Conservation (phyloP, 2,888 invertebrate genomes). For the Icerya purchasi region DNA sequence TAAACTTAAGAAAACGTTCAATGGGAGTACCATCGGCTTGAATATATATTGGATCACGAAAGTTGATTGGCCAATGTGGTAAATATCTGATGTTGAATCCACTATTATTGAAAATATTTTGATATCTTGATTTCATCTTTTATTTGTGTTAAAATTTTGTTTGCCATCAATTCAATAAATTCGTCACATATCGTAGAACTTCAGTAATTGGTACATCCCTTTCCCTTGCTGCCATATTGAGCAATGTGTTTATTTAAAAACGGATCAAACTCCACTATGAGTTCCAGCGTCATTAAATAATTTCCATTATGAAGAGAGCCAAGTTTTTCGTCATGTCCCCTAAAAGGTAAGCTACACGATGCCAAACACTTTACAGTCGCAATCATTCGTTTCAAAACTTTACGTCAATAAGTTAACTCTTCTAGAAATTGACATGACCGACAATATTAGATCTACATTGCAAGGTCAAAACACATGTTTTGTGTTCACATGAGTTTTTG, state of each 20-base stretch:
- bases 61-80: conserved; percentile 19
- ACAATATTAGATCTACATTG: no score
- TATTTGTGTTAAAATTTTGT: conserved; percentile 1
- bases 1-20: conserved; percentile 22
- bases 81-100: conserved; percentile 13
- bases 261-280: conserved; percentile 8
- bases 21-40: conserved; percentile 17
- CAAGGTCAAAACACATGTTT: no score
- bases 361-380: conserved; percentile 9
- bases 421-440: conserved; percentile 8
- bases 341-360: conserved; percentile 6
- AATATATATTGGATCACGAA: conserved; percentile 21
- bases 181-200: conserved; percentile 8
- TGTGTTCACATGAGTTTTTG: no score
- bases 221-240: conserved; percentile 5
- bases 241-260: conserved; percentile 10
- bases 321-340: conserved; percentile 10
- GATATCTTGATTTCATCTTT: conserved; percentile 6
- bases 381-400: conserved; percentile 6
- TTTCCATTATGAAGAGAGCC: conserved; percentile 9
- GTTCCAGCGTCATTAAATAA: conserved; percentile 11
- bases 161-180: conserved; percentile 10
- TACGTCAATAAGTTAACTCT: conserved; percentile 7
- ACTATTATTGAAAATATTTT: conserved; percentile 12
- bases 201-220: conserved; percentile 5